phyloP scores from a whole-genome alignment of 2,888 invertebrate genomes.

The Atherix ibis region DNA sequence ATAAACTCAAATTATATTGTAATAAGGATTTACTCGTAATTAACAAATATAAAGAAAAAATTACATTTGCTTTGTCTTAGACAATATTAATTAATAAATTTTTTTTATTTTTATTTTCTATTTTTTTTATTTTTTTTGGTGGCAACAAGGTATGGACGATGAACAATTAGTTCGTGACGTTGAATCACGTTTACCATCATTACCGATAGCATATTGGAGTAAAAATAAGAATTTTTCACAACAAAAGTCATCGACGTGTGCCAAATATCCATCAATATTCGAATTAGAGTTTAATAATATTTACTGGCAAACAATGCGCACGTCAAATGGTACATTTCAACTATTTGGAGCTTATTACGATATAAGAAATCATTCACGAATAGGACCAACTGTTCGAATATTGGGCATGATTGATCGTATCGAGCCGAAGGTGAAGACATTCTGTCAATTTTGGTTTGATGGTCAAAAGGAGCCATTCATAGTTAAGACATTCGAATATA shows the following conservation, averaged over 20 bases:
- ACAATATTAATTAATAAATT: too few relatives aligned
- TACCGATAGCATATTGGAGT: constrained; percentile 76
- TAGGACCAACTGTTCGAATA: constrained; percentile 71
- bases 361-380: constrained; percentile 54
- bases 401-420: constrained; percentile 82
- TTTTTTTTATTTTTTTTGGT: too few relatives aligned
- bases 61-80: too few relatives aligned
- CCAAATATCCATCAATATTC: constrained; percentile 73
- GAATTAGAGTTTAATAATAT: constrained; percentile 86
- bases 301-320: constrained; percentile 78
- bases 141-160: constrained; percentile 43
- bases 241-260: constrained; percentile 51
- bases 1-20: too few relatives aligned
- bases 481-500: constrained; percentile 72
- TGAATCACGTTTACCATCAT: constrained; percentile 62
- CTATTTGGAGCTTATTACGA: constrained; percentile 83
- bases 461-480: constrained; percentile 66
- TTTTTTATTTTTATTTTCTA: too few relatives aligned
- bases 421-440: constrained; percentile 64
- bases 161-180: constrained; percentile 63
- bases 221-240: constrained; percentile 49
- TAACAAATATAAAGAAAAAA: too few relatives aligned
- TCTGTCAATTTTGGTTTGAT: constrained; percentile 83
- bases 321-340: constrained; percentile 77
- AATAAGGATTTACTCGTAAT: too few relatives aligned